Evolutionary conservation across 64 coral and sea anemone genomes (phyloP), one percentile per base, ranked within the genome.

Genomic region (Stylophora pistillata): DNA sequence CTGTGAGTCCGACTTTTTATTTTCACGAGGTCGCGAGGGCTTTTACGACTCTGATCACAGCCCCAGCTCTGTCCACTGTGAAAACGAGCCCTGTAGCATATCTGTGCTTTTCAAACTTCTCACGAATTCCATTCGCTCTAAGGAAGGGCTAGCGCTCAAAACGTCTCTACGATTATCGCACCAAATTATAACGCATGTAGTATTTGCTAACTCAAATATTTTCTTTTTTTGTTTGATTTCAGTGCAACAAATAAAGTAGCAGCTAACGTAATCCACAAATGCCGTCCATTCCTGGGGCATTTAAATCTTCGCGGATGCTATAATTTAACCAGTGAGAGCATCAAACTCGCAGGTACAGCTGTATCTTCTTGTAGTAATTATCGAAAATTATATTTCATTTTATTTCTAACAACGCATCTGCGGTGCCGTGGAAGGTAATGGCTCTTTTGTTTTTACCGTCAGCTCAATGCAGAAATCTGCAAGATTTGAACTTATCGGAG

Each of bases 391-490:
- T 54, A 21, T 81, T 54, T 81, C 0, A 61, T 25, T 26, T 74
- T 33, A 74, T 57, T 31, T 9, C 27, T 79, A 13, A 13, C 25
- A 16, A 7, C 37, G 17, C 29, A 58, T 13, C 14, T 16, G 28
- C 0, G 28, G 29, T 9, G 0, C 4, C 3, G 5, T 80, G 15
- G 20, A 20, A 81, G 1, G 54, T n/a, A 58, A 81, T 81, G 56
- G 25, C 75, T 81, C 47, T 61, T 21, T 89, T 30, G 0, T 47
- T 77, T 88, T 18, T 34, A 27, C 76, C 71, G n/a, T 41, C 61
- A 98, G 95, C 89, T 4, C 91, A 98, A 47, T 98, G 92, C 64
- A 98, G 93, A 82, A 98, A 98, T 80, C 88, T 98, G 20, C 95
- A 98, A 72, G 95, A 98, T 88, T 77, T 98, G 16, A 98, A 98